phyloP scores from a whole-genome alignment of 2,888 invertebrate species.

The Pomacea canaliculata region DNA sequence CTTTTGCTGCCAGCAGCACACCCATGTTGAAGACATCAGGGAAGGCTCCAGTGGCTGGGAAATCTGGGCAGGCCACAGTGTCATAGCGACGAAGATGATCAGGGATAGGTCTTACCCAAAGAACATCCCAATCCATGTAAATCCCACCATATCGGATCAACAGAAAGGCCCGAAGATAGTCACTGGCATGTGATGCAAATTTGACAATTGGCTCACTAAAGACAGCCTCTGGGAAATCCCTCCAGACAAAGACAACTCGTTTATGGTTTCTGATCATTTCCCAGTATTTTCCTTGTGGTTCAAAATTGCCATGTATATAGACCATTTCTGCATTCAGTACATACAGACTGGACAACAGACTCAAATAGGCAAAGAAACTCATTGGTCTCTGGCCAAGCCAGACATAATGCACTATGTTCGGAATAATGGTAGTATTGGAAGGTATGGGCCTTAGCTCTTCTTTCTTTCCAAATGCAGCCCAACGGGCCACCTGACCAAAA shows the following conservation, averaged over 20 bases:
- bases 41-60: conserved; percentile 51
- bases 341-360: conserved; percentile 50
- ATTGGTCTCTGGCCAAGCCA: conserved; percentile 54
- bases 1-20: conserved; percentile 47
- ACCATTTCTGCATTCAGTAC: conserved; percentile 52
- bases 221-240: conserved; percentile 40
- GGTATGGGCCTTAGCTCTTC: conserved; percentile 34
- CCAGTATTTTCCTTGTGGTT: conserved; percentile 55
- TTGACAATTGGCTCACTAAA: conserved; percentile 43
- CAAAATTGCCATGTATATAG: conserved; percentile 54
- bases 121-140: conserved; percentile 59
- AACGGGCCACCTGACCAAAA: conserved; percentile 43
- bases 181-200: conserved; percentile 52
- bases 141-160: conserved; percentile 59
- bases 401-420: conserved; percentile 60
- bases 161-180: conserved; percentile 55
- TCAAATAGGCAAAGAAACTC: conserved; percentile 51
- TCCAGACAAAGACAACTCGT: conserved; percentile 36
- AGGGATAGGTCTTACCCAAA: conserved; percentile 52
- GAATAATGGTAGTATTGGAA: conserved; percentile 43
- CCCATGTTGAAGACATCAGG: conserved; percentile 43
- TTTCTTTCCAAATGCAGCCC: conserved; percentile 47
- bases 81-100: conserved; percentile 41
- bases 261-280: conserved; percentile 35
- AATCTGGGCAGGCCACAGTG: conserved; percentile 52